Conservation (phyloP, 1,140 invertebrate species). For the Papilio aristodemus region DNA sequence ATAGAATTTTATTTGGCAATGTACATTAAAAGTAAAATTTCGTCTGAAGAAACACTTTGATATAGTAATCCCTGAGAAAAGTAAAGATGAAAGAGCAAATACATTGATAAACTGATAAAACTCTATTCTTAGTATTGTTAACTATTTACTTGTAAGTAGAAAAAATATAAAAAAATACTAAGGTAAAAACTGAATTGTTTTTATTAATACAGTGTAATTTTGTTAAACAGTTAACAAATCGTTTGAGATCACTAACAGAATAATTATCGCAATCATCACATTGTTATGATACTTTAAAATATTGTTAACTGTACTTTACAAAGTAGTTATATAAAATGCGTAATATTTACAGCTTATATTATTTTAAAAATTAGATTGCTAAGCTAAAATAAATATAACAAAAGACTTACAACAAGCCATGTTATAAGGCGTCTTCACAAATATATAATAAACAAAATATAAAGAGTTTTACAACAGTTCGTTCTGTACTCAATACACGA, state of each 20-base stretch:
- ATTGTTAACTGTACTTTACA: neutral
- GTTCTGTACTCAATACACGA: neutral
- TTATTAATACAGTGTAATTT: neutral
- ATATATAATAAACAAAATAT: constrained; percentile 1
- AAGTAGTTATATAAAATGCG: neutral
- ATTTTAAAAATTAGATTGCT: too few species aligned
- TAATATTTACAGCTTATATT: too few species aligned
- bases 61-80: neutral
- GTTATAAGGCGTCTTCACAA: constrained; percentile 31
- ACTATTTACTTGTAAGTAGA: neutral
- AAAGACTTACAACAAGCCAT: constrained; percentile 51
- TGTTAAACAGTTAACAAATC: neutral
- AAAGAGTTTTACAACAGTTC: constrained; percentile 6
- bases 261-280: too few species aligned
- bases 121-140: neutral
- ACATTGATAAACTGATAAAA: neutral
- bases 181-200: too few species aligned
- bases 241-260: neutral
- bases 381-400: neutral
- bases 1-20: neutral
- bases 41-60: neutral
- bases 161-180: neutral
- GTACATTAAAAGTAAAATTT: neutral
- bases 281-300: neutral
- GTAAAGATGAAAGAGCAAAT: neutral